phyloP scores from a whole-genome alignment of 2,113 vertebrate genomes.

The Willisornis vidua region DNA sequence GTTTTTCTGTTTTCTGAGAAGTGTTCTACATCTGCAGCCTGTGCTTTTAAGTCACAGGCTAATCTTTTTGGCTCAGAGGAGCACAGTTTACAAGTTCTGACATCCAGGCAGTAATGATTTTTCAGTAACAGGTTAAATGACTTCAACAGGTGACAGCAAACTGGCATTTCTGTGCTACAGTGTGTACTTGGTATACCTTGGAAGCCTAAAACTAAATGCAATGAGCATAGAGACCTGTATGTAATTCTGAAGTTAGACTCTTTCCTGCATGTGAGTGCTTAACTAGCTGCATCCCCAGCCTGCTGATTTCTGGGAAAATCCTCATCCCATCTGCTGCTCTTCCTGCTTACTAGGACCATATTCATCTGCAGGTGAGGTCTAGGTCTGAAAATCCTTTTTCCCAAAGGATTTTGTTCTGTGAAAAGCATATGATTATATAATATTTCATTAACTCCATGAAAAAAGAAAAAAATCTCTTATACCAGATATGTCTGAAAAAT shows the following conservation, averaged over 20 bases:
- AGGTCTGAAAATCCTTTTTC: neutral
- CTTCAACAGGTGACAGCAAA: neutral
- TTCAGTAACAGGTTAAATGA: neutral
- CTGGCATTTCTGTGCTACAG: neutral
- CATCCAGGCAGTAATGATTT: neutral
- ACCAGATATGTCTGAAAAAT: neutral
- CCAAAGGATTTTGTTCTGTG: neutral
- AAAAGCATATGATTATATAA: neutral
- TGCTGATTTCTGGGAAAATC: neutral
- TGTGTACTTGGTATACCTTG: neutral
- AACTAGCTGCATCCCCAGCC: rapidly evolving
- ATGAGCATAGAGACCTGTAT: neutral
- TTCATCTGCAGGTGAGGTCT: neutral
- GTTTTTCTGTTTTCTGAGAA: neutral
- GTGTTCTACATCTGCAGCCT: neutral
- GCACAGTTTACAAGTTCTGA: neutral
- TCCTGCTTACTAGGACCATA: rapidly evolving
- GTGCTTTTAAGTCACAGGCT: neutral
- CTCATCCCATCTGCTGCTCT: neutral
- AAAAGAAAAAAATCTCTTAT: neutral
- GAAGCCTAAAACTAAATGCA: neutral
- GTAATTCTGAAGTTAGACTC: neutral
- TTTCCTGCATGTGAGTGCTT: neutral
- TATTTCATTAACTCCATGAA: neutral
- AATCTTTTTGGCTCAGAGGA: neutral